A percentile compares a stretch with the other conserved stretches of the same genome.
Evolutionary conservation across 2,888 invertebrate genomes (phyloP).

Genomic region (Cheilosia variabilis): DNA sequence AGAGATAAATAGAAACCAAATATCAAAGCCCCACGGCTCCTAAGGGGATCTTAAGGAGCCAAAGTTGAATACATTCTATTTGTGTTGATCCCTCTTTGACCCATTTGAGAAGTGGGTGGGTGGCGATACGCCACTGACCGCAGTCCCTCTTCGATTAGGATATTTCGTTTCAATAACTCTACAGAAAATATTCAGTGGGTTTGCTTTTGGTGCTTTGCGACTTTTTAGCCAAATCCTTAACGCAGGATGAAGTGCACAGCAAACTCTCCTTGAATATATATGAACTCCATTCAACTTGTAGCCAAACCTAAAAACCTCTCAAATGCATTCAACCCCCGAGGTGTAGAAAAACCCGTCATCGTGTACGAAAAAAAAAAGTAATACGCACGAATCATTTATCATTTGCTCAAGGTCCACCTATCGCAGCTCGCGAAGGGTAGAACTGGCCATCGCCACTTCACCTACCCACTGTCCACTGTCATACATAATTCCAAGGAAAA

Average conservation of each 20-base stretch:
- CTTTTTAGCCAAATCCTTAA: no score
- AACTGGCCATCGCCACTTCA: constrained; percentile 27
- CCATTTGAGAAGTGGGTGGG: constrained; percentile 1
- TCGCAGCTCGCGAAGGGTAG: constrained; percentile 15
- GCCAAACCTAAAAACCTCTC: constrained; percentile 4
- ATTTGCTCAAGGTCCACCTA: constrained; percentile 51
- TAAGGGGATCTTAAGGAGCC: neutral
- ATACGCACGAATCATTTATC: constrained; percentile 54
- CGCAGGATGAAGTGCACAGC: no score
- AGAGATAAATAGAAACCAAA: neutral
- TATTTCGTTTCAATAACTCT: neutral
- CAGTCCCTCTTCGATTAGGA: neutral
- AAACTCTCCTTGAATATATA: neutral
- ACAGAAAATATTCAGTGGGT: neutral
- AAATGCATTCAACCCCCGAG: constrained; percentile 30
- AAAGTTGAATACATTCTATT: neutral
- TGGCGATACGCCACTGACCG: neutral
- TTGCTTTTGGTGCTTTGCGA: no score
- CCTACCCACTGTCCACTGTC: constrained; percentile 39
- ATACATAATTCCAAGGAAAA: constrained; percentile 69
- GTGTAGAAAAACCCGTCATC: constrained; percentile 33
- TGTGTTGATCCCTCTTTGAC: constrained; percentile 3
- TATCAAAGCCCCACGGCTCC: neutral
- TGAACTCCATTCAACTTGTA: neutral
- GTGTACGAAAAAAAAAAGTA: neutral